Evolutionary conservation across 2,888 invertebrate genomes (phyloP), one percentile per base, ranked within the genome.

Genomic region (Tenthredo distinguenda): DNA sequence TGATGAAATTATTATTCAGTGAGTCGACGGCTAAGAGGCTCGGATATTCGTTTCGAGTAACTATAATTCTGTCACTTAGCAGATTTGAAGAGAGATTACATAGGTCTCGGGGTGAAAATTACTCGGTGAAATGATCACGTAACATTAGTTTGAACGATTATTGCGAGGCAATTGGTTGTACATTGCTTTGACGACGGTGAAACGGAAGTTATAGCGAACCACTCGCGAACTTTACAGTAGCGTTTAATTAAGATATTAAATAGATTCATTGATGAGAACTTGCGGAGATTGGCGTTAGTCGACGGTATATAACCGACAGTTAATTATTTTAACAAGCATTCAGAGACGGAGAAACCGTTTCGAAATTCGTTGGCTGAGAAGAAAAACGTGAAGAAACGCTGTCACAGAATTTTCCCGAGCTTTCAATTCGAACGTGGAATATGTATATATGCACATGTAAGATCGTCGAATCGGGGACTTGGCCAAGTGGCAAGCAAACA

Each of bases 401-500:
- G 9, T 50, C 37, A 31, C 55, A 15, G 55, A 55, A 5, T 50
- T 26, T 77, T 34, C 34, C 55, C 77, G 9, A 31, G 31, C 18
- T 55, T 31, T 77, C 34, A 55, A 55, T 77, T 50, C 2, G 34
- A 43, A 31, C 18, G 68, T 68, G 15, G 68, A 34, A 26, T 34
- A 68, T 68, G 31, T 68, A 34, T 31, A 10, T 31, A 21, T 62
- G 62, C 26, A 26, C 26, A 62, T 26, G 3, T 62, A 62, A 34
- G 68, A 68, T 74, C 43, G 15, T 0, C 6, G 74, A 21, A 26
- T 74, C 26, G 74, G 47, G 43, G 21, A 34, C 68, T 68, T 15
- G n/a, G 50, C 34, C 31, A 55, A 77, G 55, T 77, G 77, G 77
- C 77, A 34, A 77, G 77, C 47, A 77, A 77, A 50, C 50, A 77